These are phyloP conservation scores for Bombus breviceps DNA, from an alignment of 1,140 invertebrate genomes.

Conservation along the genomic window DNA sequence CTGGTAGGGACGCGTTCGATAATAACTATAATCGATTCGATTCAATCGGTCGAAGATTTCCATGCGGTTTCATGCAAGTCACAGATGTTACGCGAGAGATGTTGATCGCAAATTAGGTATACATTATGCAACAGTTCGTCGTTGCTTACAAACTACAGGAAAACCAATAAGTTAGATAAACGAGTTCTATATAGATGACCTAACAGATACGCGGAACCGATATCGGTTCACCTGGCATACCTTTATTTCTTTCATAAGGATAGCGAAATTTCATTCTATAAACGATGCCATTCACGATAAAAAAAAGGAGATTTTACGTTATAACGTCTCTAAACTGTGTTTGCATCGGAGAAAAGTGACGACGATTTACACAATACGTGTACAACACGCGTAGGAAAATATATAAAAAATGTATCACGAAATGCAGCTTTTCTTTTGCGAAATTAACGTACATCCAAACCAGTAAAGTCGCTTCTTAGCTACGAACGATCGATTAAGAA, in stretches of 20 bases:
- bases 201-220: not conserved
- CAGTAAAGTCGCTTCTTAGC: no score
- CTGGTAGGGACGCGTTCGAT: not conserved
- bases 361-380: no score
- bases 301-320: not conserved
- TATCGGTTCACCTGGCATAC: not conserved
- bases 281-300: not conserved
- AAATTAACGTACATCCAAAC: no score
- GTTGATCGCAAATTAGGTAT: not conserved
- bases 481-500: not conserved
- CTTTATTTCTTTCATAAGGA: not conserved
- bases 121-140: conserved; percentile 5
- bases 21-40: not conserved
- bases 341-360: no score
- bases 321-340: not conserved
- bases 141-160: not conserved
- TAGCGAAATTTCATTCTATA: not conserved
- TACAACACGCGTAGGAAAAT: no score
- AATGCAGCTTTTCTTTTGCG: no score
- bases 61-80: not conserved
- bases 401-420: no score
- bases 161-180: conserved; percentile 13
- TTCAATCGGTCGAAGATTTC: not conserved
- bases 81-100: not conserved
- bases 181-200: not conserved